A percentile compares a stretch with the other conserved stretches of the same genome.
Conservation (phyloP, 2,113 vertebrate genomes). For the Gymnogyps californianus region DNA sequence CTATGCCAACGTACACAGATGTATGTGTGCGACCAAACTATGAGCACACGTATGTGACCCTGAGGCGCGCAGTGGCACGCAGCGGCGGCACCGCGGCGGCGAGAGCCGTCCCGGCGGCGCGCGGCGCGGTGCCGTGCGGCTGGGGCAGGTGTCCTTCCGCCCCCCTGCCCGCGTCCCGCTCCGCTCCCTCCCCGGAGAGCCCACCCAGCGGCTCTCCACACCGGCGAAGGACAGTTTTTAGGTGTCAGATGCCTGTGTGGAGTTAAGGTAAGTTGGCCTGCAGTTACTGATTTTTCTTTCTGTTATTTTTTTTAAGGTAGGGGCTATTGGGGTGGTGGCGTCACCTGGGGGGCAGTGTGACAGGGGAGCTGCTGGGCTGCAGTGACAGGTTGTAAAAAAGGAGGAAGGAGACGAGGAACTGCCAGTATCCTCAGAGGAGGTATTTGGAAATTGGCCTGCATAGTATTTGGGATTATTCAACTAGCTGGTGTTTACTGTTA, state of each 20-base stretch:
- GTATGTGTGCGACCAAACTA: fast-evolving
- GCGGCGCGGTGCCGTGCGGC: fast-evolving
- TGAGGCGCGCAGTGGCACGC: not conserved
- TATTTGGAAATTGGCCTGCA: not conserved
- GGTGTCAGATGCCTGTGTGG: not conserved
- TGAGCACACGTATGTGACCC: not conserved
- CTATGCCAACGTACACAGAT: not conserved
- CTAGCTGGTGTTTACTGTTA: not conserved
- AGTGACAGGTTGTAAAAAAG: not conserved
- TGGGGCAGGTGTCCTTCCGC: not conserved
- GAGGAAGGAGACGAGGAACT: not conserved
- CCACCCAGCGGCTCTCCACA: not conserved
- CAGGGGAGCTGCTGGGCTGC: not conserved
- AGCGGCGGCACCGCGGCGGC: not conserved
- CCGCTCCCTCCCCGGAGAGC: not conserved
- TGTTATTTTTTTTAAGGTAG: not conserved
- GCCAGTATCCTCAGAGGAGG: not conserved
- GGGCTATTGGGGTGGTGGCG: not conserved
- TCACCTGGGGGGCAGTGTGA: not conserved
- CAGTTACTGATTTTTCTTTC: not conserved
- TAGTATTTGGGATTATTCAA: not conserved
- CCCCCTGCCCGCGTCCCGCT: not conserved
- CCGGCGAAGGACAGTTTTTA: fast-evolving
- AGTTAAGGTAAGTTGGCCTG: not conserved
- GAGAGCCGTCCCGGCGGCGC: not conserved